Evolutionary conservation across 2,113 vertebrate genomes (phyloP).

Genomic region (Cyprinus carpio): DNA sequence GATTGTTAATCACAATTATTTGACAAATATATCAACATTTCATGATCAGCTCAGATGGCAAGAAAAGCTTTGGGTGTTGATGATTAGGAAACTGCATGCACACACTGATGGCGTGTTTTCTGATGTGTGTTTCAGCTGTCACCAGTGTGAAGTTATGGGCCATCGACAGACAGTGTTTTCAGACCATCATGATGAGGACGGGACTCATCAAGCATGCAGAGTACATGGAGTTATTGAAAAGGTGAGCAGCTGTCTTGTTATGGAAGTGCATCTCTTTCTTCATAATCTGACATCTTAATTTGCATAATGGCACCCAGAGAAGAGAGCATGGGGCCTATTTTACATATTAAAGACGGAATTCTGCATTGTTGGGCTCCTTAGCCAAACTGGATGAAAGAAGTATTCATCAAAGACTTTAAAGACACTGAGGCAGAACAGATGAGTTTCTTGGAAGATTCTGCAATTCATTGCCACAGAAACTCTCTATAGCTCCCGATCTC

Average conservation of each 20-base stretch:
- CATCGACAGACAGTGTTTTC: constrained; percentile 98
- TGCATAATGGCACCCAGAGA: constrained; percentile 54
- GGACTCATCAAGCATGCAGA: constrained; percentile 99
- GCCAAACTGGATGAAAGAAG: constrained; percentile 66
- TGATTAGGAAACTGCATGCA: constrained; percentile 36
- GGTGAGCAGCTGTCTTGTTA: constrained; percentile 75
- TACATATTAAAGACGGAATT: constrained; percentile 71
- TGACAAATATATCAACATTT: background rate
- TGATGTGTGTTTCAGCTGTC: constrained; percentile 79
- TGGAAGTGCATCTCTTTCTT: constrained; percentile 40
- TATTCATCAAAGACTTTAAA: constrained; percentile 63
- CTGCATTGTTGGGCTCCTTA: constrained; percentile 48
- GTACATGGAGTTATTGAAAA: constrained; percentile 99
- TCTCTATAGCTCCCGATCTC: constrained; percentile 22
- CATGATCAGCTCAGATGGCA: background rate
- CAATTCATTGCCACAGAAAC: constrained; percentile 32
- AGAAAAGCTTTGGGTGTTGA: background rate
- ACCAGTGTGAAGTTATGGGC: constrained; percentile 99
- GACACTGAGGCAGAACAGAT: constrained; percentile 49
- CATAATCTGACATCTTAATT: constrained; percentile 50
- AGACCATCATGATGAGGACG: constrained; percentile 99
- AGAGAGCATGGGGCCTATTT: constrained; percentile 53
- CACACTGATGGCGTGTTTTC: constrained; percentile 39
- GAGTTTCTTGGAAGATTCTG: constrained; percentile 42
- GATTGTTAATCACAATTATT: background rate